Evolutionary conservation across 2,888 invertebrate genomes (phyloP).

Genomic region (Scelioninae gen. 1): DNA sequence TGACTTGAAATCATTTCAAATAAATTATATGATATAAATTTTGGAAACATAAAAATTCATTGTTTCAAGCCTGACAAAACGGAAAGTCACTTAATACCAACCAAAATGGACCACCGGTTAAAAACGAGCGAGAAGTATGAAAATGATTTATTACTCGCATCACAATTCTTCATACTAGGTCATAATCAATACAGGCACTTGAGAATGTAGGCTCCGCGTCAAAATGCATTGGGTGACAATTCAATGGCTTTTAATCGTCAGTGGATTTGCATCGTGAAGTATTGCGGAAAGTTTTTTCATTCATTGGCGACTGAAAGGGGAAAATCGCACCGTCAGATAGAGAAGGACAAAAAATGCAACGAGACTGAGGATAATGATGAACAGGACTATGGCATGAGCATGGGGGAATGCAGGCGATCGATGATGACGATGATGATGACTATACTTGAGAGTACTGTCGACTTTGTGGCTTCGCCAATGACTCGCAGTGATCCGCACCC

Average conservation of each 20-base stretch:
- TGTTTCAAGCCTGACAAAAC: too few relatives aligned
- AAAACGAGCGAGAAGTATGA: too few relatives aligned
- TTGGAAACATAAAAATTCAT: too few relatives aligned
- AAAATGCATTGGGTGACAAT: slow-evolving; percentile 50
- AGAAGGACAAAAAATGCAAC: slow-evolving; percentile 23
- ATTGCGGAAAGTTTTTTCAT: slow-evolving; percentile 47
- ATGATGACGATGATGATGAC: slow-evolving; percentile 76
- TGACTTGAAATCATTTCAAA: too few relatives aligned
- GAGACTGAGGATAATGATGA: slow-evolving; percentile 52
- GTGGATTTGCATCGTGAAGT: slow-evolving; percentile 44
- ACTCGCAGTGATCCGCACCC: slow-evolving; percentile 40
- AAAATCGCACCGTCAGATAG: slow-evolving; percentile 11
- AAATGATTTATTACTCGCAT: too few relatives aligned
- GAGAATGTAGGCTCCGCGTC: slow-evolving; percentile 22
- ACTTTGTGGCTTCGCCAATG: too few relatives aligned
- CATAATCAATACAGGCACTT: not conserved
- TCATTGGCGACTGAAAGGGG: slow-evolving; percentile 39
- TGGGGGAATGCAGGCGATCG: slow-evolving; percentile 62
- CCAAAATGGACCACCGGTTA: too few relatives aligned
- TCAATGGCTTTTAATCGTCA: slow-evolving; percentile 59
- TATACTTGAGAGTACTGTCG: too few relatives aligned
- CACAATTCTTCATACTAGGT: too few relatives aligned
- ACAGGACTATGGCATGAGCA: slow-evolving; percentile 14
- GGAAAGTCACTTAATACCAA: too few relatives aligned
- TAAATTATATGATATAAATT: too few relatives aligned